These are phyloP conservation scores for Meandrina meandrites DNA, from an alignment of 92 coral and sea anemone species.

Conservation along the genomic window DNA sequence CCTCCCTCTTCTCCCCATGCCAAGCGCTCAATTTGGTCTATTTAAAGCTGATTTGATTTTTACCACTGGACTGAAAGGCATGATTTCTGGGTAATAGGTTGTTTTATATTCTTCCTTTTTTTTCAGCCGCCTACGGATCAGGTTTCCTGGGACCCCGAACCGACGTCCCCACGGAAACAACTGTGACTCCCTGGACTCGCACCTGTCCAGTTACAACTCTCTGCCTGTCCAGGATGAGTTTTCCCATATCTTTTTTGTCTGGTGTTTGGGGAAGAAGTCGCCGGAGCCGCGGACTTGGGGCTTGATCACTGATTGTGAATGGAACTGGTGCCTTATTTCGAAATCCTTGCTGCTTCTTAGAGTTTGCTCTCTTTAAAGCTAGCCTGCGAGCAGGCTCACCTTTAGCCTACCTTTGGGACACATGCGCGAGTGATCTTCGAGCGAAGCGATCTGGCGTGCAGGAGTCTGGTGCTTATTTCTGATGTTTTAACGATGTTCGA, in stretches of 20 bases:
- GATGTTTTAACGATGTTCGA: too few species aligned
- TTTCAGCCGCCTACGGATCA: slow-evolving; percentile 13
- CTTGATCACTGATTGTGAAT: slow-evolving; percentile 8
- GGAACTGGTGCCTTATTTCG: slow-evolving; percentile 21
- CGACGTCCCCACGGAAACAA: neutral
- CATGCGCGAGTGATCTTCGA: too few species aligned
- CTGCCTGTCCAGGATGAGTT: slow-evolving; percentile 2
- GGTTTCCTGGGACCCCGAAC: slow-evolving; percentile 2
- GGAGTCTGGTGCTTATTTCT: too few species aligned
- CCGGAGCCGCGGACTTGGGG: slow-evolving; percentile 49
- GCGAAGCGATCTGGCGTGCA: too few species aligned
- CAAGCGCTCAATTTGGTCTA: neutral
- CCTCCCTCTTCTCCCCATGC: neutral
- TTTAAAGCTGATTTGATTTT: neutral
- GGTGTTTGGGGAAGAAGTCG: slow-evolving; percentile 72
- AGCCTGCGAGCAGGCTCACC: too few species aligned
- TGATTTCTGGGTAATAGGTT: too few species aligned
- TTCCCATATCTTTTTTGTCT: neutral
- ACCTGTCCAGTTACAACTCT: slow-evolving; percentile 22
- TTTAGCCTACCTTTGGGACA: too few species aligned
- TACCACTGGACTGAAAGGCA: neutral
- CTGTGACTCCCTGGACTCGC: slow-evolving; percentile 10
- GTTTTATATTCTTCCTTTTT: neutral
- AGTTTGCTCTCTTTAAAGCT: slow-evolving; percentile 51
- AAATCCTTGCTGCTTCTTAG: slow-evolving; percentile 31